Base-by-base conservation (phyloP, 1,140 invertebrate genomes). In the Tetranychus urticae region DNA sequence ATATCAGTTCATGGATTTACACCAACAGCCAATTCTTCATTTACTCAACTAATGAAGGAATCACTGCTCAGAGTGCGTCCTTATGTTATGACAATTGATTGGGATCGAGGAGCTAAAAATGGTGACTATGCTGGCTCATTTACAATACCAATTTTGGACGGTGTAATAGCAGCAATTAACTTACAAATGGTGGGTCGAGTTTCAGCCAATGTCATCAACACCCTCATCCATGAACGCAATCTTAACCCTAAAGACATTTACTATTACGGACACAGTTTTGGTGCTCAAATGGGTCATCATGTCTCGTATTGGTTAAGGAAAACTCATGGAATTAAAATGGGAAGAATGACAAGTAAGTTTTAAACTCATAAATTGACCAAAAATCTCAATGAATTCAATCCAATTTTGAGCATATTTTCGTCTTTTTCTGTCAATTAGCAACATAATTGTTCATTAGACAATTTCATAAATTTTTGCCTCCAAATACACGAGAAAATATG, bases 161-260 rank as follows among this genome's bases (percentile, higher is more conserved):
- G 50, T 6, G 6, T 52, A n/a, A n/a, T 52, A 7, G 80, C 80
- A 0, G 76, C 78, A 0, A 77, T 78, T 1, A 82, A 82, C 63
- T 79, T 78, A 0, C 76, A 81, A 57, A 70, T 82, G 0, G 78
- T 82, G 4, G 81, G 79, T 3, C 75, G 79, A n/a, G 75, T 80
- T 65, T 67, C 80, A 2, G 77, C 74, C 0, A 66, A 76, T 34
- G 66, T 78, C 6, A 66, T 78, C 2, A 68, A 67, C 34, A 61
- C 66, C 34, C 56, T 74, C 3, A 54, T 61, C 56, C 56, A 59
- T 37, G 12, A 33, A 14, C 31, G 37, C 3, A 31, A 39, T 2
- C 10, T 65, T 6, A 31, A 45, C 10, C 60, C 62, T 23, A 47
- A 60, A 34, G 48, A 63, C 13, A 75, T 83, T 2, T 89, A 94